Evolutionary conservation across 2,113 vertebrate species (phyloP).

Genomic region (Piprites chloris): DNA sequence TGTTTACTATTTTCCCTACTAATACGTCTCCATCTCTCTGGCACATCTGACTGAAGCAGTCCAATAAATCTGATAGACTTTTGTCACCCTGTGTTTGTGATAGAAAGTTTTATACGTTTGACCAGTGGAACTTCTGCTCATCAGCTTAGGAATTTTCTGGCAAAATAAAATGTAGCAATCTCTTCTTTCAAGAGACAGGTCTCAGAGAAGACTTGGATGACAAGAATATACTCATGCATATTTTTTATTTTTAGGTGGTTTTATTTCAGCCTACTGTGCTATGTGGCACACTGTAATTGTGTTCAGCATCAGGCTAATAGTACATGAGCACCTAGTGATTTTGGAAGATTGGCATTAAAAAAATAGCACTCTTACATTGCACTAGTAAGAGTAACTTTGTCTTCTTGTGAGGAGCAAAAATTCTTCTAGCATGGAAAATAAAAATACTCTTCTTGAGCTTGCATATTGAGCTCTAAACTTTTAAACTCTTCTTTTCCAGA

Average conservation of each 20-base stretch:
- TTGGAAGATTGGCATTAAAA: not conserved
- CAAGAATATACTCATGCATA: not conserved
- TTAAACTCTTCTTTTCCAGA: not conserved
- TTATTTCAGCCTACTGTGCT: not conserved
- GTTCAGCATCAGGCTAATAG: not conserved
- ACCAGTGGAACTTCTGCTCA: not conserved
- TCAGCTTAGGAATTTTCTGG: not conserved
- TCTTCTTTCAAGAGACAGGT: not conserved
- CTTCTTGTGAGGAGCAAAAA: not conserved
- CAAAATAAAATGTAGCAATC: not conserved
- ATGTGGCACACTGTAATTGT: not conserved
- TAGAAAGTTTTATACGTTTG: not conserved
- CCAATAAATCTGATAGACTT: not conserved
- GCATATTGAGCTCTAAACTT: not conserved
- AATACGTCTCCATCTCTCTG: not conserved
- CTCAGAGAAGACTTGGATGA: not conserved
- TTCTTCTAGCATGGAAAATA: not conserved
- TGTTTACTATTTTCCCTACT: not conserved
- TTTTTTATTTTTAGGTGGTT: not conserved
- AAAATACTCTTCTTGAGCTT: not conserved
- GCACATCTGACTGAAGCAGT: not conserved
- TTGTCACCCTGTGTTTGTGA: not conserved
- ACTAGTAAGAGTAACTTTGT: not conserved
- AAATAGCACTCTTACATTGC: not conserved
- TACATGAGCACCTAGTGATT: not conserved